These are phyloP conservation scores for Pungitius pungitius DNA, from an alignment of 2,113 vertebrate genomes.

Conservation along the genomic window DNA sequence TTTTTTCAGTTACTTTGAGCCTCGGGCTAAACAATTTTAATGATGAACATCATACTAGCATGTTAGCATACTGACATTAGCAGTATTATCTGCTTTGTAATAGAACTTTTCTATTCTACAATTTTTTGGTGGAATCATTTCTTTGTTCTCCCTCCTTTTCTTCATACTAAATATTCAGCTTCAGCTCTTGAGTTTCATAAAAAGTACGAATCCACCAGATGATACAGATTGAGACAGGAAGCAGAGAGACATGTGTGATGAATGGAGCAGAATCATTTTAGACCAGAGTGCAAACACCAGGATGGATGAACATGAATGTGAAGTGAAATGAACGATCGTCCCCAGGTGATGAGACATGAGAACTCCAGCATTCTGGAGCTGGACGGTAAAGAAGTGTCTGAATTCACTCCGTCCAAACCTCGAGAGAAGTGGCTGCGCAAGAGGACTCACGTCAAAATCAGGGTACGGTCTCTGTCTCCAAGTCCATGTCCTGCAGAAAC, in stretches of 20 bases:
- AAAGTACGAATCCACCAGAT: too few relatives aligned
- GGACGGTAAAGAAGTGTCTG: constrained; percentile 84
- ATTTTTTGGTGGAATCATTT: not conserved
- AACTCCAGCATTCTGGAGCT: constrained; percentile 87
- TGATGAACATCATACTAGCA: not conserved
- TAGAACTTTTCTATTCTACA: not conserved
- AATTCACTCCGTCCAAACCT: constrained; percentile 87
- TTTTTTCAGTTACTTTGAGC: not conserved
- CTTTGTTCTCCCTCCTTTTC: not conserved
- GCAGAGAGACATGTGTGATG: not conserved
- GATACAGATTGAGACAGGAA: not conserved
- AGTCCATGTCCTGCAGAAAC: not conserved
- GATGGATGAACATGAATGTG: not conserved
- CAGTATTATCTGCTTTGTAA: not conserved
- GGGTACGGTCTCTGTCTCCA: constrained; percentile 77
- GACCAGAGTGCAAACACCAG: not conserved
- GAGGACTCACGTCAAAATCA: constrained; percentile 94
- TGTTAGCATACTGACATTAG: too few relatives aligned
- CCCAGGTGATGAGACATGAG: constrained; percentile 94
- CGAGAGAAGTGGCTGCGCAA: constrained; percentile 96
- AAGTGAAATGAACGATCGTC: not conserved
- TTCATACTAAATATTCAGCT: not conserved
- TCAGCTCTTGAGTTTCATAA: too few relatives aligned
- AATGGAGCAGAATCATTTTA: not conserved
- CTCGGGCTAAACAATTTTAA: not conserved